These are phyloP conservation scores for Bubo bubo DNA, from an alignment of 2,113 vertebrate genomes.

Conservation along the genomic window DNA sequence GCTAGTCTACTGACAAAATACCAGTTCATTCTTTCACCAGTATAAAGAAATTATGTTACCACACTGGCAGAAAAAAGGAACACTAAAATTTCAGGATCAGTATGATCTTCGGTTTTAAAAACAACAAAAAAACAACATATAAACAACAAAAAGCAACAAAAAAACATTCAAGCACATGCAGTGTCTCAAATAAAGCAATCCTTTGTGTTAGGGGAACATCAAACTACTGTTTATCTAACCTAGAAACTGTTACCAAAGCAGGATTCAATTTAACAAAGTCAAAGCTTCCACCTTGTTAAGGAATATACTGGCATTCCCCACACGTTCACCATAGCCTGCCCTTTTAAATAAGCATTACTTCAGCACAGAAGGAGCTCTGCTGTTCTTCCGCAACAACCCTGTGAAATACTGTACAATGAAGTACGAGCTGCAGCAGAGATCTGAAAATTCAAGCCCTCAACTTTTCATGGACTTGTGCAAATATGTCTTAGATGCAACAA, in stretches of 20 bases:
- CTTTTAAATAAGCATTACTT: not conserved
- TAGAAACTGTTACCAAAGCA: not conserved
- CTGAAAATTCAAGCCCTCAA: not conserved
- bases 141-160: not conserved
- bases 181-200: not conserved
- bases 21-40: not conserved
- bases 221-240: not conserved
- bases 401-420: not conserved
- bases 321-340: accelerated
- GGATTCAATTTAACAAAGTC: not conserved
- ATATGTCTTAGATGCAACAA: not conserved
- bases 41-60: not conserved
- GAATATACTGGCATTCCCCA: not conserved
- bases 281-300: not conserved
- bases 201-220: not conserved
- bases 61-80: not conserved
- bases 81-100: not conserved
- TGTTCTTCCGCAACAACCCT: not conserved
- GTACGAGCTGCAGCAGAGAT: not conserved
- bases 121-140: not conserved
- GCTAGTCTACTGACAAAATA: not conserved
- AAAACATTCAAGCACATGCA: not conserved
- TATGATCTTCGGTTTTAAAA: not conserved
- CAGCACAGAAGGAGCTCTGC: not conserved
- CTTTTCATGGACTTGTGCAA: not conserved